Base-by-base conservation (phyloP, 2,113 vertebrate species). In the Marmota monax region DNA sequence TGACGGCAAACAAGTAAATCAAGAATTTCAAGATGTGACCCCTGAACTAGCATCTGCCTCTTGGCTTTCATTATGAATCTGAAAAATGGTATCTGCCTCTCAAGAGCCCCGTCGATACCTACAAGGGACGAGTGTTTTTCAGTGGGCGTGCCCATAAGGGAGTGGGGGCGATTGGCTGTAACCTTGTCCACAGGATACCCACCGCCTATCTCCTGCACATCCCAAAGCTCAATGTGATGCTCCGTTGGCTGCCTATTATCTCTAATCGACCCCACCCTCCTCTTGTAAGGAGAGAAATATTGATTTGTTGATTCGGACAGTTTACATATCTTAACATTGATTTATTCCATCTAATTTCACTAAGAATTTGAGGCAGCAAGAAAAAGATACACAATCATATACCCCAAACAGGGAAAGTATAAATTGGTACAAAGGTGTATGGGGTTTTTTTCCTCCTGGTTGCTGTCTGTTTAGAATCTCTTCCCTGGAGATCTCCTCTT, bases 331-430 rank as follows among this genome's bases (percentile, higher is more conserved):
- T 88, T 73, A 97, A 93, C 79, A 96, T 94, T 91, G 92, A 94
- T 90, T 97, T 91, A 98, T 96, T 96, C 95, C n/a, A 53, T 94
- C 85, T 97, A 90, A 96, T 97, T 98, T 97, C 96, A 97, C 95
- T 95, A 78, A 94, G 80, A 67, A 91, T 95, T 90, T 85, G 80
- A 94, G n/a, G 90, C 91, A 65, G 73, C 17, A 53, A 90, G 83
- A 39, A 94, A 96, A 95, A 96, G 84, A 84, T 84, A 96, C 97
- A 95, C 80, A 96, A 90, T 90, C 94, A 86, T 51, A 95, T 77
- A 90, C 63, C 73, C 67, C 73, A 90, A 90, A 83, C 77, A 90
- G 67, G 11, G 53, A 96, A 88, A 90, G 86, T 25, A 95, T 10
- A n/a, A 96, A 94, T 95, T 82, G 91, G 67, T 88, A 34, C 34